Evolutionary conservation across 2,797 vertebrate species (phyloP), one percentile per base, ranked within the genome.

Genomic region (Pangasius larnaudii): DNA sequence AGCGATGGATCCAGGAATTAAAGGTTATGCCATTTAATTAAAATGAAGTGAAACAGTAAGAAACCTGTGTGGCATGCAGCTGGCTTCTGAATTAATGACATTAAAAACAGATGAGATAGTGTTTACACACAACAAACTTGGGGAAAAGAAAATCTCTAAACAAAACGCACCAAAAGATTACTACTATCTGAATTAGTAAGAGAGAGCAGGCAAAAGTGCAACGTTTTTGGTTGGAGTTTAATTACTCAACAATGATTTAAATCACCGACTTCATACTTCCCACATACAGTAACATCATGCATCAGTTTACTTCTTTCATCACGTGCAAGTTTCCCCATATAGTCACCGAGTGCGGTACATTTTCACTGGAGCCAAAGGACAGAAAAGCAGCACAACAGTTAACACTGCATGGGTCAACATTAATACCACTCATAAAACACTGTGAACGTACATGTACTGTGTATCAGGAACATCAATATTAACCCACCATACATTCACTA

Each of bases 1-100:
- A 36, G 49, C 30, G 53, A 85, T n/a, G 18, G 16, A 86, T 10
- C 77, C 69, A 67, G 30, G 19, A 74, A 71, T 84, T 33, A 63
- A 58, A 77, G 22, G 16, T 24, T 7, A 27, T 30, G 58, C 51
- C 9, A 39, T 72, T 80, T 58, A 46, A 14, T 81, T 39, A 49
- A 39, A 63, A 83, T 65, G 8, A 81, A 82, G 10, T 56, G 3
- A 46, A 85, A 11, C 63, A 24, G 61, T 49, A 74, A 46, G 10
- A 78, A n/a, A 53, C 36, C 79, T 8, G 11, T 61, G 51, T 81
- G 79, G 24, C 22, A 33, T 79, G 11, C 51, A 49, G 46, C 74
- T 46, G 14, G 49, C 33, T 80, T 36, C 51, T 11, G 7, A 77
- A 78, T 7, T 7, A 53, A 78, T 8, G 0, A 53, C 0, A 27